A percentile compares a stretch with the other conserved stretches of the same genome.
Conservation (phyloP, 2,113 vertebrate species). For the Oceanodroma tethys region DNA sequence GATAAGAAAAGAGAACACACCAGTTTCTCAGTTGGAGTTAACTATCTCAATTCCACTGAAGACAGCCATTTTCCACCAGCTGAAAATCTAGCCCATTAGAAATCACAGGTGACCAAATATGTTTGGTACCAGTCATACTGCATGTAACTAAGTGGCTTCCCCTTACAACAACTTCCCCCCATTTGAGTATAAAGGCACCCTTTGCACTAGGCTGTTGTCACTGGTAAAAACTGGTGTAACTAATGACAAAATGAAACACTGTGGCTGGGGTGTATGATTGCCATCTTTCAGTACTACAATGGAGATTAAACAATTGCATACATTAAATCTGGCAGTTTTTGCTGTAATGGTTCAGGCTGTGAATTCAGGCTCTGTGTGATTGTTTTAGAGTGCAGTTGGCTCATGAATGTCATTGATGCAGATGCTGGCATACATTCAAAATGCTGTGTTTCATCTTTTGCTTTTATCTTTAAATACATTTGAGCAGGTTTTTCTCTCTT, state of each 20-base stretch:
- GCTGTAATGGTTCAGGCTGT: not conserved
- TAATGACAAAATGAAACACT: not conserved
- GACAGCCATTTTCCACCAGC: not conserved
- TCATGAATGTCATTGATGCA: not conserved
- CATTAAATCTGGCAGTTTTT: not conserved
- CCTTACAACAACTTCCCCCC: not conserved
- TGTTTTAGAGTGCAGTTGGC: not conserved
- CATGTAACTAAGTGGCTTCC: not conserved
- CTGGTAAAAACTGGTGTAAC: not conserved
- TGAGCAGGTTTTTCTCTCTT: not conserved
- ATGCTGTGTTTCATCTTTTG: not conserved
- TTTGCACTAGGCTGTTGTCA: not conserved
- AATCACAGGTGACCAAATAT: not conserved
- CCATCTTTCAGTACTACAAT: not conserved
- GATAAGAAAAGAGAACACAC: not conserved
- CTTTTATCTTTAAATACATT: slow-evolving; percentile 14
- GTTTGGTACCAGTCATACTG: not conserved
- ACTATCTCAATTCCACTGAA: not conserved
- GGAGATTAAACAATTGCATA: not conserved
- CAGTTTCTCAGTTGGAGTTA: not conserved
- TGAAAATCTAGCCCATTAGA: not conserved
- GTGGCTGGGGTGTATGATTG: not conserved
- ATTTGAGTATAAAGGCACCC: not conserved
- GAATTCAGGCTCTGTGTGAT: not conserved
- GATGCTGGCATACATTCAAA: not conserved